A percentile compares a stretch with the other conserved stretches of the same genome.
Conservation (phyloP, 92 coral and sea anemone species). For the Palythoa grandis region DNA sequence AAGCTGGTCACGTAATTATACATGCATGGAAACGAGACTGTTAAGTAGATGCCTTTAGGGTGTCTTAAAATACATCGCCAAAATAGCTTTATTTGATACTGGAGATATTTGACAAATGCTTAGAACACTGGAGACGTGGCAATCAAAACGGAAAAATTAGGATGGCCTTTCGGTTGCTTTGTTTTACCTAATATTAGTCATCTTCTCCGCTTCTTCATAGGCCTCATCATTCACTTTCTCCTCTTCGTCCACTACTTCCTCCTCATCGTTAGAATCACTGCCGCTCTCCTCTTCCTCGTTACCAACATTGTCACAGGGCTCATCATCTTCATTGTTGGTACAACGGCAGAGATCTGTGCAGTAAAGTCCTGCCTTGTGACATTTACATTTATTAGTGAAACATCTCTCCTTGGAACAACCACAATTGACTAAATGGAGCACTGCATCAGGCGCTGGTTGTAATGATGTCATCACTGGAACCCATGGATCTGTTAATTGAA, state of each 20-base stretch:
- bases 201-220: not conserved
- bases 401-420: constrained; percentile 60
- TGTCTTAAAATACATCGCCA: too few relatives aligned
- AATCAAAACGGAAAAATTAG: too few relatives aligned
- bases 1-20: too few relatives aligned
- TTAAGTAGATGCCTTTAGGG: too few relatives aligned
- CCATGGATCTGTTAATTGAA: constrained; percentile 13
- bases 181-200: too few relatives aligned
- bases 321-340: constrained; percentile 43
- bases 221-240: constrained; percentile 4
- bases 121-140: too few relatives aligned
- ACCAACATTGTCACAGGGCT: constrained; percentile 40
- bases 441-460: constrained; percentile 44
- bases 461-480: constrained; percentile 28
- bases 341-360: constrained; percentile 51
- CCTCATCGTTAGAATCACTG: constrained; percentile 32
- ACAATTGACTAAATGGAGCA: constrained; percentile 64
- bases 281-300: constrained; percentile 27
- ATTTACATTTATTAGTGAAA: constrained; percentile 49
- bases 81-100: too few relatives aligned
- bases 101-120: too few relatives aligned
- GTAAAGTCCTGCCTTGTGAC: constrained; percentile 42
- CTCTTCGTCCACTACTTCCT: constrained; percentile 9
- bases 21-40: too few relatives aligned
- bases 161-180: too few relatives aligned